A percentile compares a stretch with the other conserved stretches of the same genome.
Evolutionary conservation across 2,888 invertebrate genomes (phyloP).

Genomic region (Blera fallax): DNA sequence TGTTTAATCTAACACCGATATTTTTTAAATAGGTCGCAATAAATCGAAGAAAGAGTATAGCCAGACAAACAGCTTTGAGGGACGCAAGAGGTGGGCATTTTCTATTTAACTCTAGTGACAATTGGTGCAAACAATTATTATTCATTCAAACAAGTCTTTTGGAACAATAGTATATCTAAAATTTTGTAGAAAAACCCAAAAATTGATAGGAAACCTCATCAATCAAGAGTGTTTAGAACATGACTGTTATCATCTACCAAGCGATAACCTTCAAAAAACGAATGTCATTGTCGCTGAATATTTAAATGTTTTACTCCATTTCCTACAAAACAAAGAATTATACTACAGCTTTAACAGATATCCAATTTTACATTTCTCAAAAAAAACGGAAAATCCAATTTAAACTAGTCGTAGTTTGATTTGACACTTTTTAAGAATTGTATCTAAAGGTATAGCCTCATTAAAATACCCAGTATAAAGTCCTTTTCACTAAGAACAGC

Average conservation of each 20-base stretch:
- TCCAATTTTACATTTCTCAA: too few relatives aligned
- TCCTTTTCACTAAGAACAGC: too few relatives aligned
- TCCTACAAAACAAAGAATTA: not conserved
- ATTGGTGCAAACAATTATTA: not conserved
- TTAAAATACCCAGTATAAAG: too few relatives aligned
- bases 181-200: not conserved
- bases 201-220: not conserved
- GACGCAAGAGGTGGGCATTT: not conserved
- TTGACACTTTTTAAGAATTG: too few relatives aligned
- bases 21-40: slow-evolving; percentile 2
- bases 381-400: too few relatives aligned
- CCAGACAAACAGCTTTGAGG: not conserved
- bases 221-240: slow-evolving; percentile 7
- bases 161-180: not conserved
- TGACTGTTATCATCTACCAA: not conserved
- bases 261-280: not conserved
- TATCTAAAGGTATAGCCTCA: too few relatives aligned
- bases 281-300: not conserved
- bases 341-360: too few relatives aligned
- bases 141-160: not conserved
- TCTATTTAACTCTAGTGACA: not conserved
- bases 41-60: not conserved
- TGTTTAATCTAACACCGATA: not conserved
- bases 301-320: not conserved
- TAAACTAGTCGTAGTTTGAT: too few relatives aligned